Percentiles rank a stretch among this genome's conserved stretches.
These are phyloP conservation scores for Lichenostomus cassidix DNA, from an alignment of 2,113 vertebrate species.

Conservation along the genomic window DNA sequence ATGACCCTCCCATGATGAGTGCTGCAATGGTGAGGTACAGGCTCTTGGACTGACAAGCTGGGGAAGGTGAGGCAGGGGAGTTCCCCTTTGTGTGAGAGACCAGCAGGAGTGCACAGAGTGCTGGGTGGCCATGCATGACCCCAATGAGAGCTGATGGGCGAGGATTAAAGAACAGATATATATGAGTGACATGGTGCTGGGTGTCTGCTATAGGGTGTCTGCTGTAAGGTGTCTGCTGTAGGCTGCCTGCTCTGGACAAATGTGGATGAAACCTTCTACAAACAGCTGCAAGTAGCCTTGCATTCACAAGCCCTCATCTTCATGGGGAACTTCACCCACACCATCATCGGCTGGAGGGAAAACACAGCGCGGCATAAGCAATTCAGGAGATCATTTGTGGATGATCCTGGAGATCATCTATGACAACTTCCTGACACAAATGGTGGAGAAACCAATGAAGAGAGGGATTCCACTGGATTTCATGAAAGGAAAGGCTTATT, in stretches of 20 bases:
- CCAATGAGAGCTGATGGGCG: rapidly evolving
- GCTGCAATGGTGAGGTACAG: background rate
- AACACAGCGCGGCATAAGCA: background rate
- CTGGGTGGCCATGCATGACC: background rate
- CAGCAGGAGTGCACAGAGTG: background rate
- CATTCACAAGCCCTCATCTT: background rate
- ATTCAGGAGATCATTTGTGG: background rate
- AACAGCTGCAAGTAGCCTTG: background rate
- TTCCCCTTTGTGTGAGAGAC: background rate
- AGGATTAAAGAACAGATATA: background rate
- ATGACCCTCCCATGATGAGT: too few species aligned
- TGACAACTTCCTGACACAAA: background rate
- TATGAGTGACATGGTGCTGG: rapidly evolving
- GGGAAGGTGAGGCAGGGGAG: background rate
- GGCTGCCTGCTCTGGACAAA: background rate
- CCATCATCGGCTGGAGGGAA: background rate
- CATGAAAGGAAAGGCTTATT: background rate
- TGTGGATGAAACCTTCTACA: background rate
- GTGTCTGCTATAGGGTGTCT: background rate
- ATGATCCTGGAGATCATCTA: background rate
- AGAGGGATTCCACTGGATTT: background rate
- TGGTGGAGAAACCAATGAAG: background rate
- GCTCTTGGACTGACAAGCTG: background rate
- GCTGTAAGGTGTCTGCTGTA: background rate
- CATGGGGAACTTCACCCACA: background rate